A percentile compares a stretch with the other conserved stretches of the same genome.
These are phyloP conservation scores for Styela plicata DNA, from an alignment of 23 tunicate species.

Conservation along the genomic window DNA sequence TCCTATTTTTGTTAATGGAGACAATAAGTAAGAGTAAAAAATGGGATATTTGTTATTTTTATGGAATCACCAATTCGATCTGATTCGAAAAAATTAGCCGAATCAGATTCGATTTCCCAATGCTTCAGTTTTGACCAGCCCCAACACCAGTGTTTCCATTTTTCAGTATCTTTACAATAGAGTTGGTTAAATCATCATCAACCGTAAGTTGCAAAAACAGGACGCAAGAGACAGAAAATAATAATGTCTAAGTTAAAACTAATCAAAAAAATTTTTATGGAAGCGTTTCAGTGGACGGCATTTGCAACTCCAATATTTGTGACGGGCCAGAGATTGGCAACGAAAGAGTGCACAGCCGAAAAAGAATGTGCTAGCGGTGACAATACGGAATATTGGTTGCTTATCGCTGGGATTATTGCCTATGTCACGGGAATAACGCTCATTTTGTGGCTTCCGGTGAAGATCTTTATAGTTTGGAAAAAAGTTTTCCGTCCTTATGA, in stretches of 20 bases:
- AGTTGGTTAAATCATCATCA: too few species aligned
- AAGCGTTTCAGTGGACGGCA: constrained; percentile 51
- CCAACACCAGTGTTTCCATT: too few species aligned
- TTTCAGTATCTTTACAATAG: too few species aligned
- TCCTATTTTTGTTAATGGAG: too few species aligned
- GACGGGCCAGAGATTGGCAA: constrained; percentile 31
- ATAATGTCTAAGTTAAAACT: constrained; percentile 15
- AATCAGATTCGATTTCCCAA: too few species aligned
- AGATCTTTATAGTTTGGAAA: constrained; percentile 54
- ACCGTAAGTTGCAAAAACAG: neutral
- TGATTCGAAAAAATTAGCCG: too few species aligned
- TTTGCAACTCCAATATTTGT: constrained; percentile 52
- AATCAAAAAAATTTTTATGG: constrained; percentile 37
- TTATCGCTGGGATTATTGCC: constrained; percentile 26
- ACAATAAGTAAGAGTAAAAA: too few species aligned
- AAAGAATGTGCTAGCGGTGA: neutral
- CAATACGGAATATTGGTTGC: constrained; percentile 3
- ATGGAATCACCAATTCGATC: too few species aligned
- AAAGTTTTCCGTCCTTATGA: constrained; percentile 31
- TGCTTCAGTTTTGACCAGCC: too few species aligned
- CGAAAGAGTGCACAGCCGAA: constrained; percentile 11
- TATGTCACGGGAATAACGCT: constrained; percentile 65
- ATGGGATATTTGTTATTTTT: too few species aligned
- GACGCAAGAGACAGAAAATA: neutral
- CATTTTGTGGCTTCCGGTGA: constrained; percentile 67